Base-by-base conservation (phyloP, 2,888 invertebrate species). In the Melipona bicolor region DNA sequence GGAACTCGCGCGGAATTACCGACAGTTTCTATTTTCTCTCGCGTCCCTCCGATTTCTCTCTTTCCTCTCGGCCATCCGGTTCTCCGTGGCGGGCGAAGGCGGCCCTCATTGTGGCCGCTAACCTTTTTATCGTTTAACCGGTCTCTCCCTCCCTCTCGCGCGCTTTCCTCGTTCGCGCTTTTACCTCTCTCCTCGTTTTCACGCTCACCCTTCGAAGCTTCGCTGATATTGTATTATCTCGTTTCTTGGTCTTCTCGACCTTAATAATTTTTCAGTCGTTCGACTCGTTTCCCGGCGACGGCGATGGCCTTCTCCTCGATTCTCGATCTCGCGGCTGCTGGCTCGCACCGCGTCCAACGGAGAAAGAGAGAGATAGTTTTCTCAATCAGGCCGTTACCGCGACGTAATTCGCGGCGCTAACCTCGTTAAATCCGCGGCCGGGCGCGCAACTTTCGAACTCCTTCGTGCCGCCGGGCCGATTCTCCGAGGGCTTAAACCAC, bases 211-310 rank as follows among this genome's bases (percentile, higher is more conserved):
- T 67, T 86, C 85, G 76, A 75, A 72, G 75, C 81, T 43, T 77
- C 87, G 91, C 90, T 91, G 91, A 93, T 94, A 94, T 94, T 93
- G 92, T 93, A 94, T 94, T 94, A 94, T 92, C 93, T 91, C 91
- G 90, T 92, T 93, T 93, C 91, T 91, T 90, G 92, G 90, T 90
- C 43, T 43, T 43, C 11, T 9, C 92, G 91, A 89, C 91, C 91
- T 93, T 93, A 91, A 92, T 93, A 91, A 92, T 93, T 93, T 93
- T 92, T 90, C 91, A 89, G 88, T 86, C 85, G 83, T 76, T 85
- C 81, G 72, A 84, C 78, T 81, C 67, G 73, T 78, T 71, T 32
- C 67, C 56, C 59, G 54, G n/a, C 54, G 32, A 17, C 49, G 21
- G 54, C 49, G 32, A 4, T 4, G 32, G 32, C 32, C 27, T 36